Evolutionary conservation across 2,797 vertebrate species (phyloP).

Genomic region (Danionella dracula): DNA sequence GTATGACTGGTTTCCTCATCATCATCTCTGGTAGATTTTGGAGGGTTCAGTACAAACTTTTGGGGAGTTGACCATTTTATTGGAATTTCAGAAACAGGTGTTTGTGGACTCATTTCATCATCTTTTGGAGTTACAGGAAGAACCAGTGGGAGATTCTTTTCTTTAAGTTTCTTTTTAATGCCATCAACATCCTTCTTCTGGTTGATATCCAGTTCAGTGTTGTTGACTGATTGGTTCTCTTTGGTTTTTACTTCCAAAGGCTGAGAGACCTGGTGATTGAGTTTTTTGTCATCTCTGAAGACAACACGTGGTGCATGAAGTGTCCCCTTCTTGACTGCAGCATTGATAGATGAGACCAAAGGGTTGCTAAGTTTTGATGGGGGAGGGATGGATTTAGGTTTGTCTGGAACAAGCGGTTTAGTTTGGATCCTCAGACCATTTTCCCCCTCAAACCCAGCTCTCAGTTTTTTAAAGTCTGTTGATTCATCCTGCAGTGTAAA

Average conservation of each 20-base stretch:
- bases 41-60: constrained; percentile 53
- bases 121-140: constrained; percentile 1
- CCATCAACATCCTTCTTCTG: constrained; percentile 49
- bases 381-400: constrained; percentile 51
- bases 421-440: constrained; percentile 39
- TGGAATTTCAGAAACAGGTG: constrained; percentile 34
- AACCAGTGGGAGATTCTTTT: constrained; percentile 42
- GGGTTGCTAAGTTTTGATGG: constrained; percentile 60
- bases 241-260: constrained; percentile 26
- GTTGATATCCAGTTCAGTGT: constrained; percentile 42
- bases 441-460: constrained; percentile 77
- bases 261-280: constrained; percentile 3
- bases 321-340: constrained; percentile 43
- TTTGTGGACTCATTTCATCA: not conserved
- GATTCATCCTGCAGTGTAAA: constrained; percentile 64
- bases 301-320: constrained; percentile 55
- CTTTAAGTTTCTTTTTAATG: constrained; percentile 39
- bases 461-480: constrained; percentile 74
- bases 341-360: constrained; percentile 61
- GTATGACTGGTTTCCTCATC: constrained; percentile 29
- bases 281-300: constrained; percentile 64
- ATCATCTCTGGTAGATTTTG: constrained; percentile 25
- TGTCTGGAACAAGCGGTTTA: constrained; percentile 49
- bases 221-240: constrained; percentile 30
- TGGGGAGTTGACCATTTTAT: constrained; percentile 45